A percentile compares a stretch with the other conserved stretches of the same genome.
Conservation (phyloP, 2,797 vertebrate species). For the Rhyacichthys aspro region DNA sequence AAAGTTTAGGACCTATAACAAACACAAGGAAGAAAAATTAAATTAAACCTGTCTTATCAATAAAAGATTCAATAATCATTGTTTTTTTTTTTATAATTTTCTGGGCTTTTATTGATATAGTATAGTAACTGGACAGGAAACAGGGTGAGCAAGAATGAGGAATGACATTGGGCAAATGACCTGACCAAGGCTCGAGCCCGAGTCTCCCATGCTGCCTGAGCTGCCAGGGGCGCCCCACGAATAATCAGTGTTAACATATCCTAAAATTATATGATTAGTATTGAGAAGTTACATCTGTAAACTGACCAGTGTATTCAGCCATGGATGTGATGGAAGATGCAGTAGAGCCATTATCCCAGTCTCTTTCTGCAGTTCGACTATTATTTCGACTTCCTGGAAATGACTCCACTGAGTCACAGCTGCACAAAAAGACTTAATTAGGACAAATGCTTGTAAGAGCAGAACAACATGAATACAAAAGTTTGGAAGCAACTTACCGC, state of each 20-base stretch:
- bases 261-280: not conserved
- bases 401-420: conserved; percentile 90
- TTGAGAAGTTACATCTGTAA: not conserved
- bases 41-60: not conserved
- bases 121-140: no score
- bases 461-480: not conserved
- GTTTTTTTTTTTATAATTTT: no score
- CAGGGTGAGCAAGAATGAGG: no score
- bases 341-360: conserved; percentile 97
- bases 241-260: no score
- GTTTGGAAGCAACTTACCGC: conserved; percentile 74
- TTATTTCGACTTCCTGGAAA: conserved; percentile 90
- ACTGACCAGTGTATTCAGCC: conserved; percentile 94
- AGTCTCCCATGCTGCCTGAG: no score
- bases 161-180: no score
- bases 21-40: conserved; percentile 7
- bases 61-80: no score
- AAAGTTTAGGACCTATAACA: conserved; percentile 91
- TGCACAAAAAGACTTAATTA: conserved; percentile 32
- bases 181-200: no score
- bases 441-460: not conserved
- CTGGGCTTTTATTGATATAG: no score
- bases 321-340: conserved; percentile 95
- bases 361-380: conserved; percentile 90
- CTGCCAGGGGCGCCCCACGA: no score